A percentile compares a stretch with the other conserved stretches of the same genome.
Evolutionary conservation across 2,113 vertebrate genomes (phyloP).

Genomic region (Burhinus oedicnemus): DNA sequence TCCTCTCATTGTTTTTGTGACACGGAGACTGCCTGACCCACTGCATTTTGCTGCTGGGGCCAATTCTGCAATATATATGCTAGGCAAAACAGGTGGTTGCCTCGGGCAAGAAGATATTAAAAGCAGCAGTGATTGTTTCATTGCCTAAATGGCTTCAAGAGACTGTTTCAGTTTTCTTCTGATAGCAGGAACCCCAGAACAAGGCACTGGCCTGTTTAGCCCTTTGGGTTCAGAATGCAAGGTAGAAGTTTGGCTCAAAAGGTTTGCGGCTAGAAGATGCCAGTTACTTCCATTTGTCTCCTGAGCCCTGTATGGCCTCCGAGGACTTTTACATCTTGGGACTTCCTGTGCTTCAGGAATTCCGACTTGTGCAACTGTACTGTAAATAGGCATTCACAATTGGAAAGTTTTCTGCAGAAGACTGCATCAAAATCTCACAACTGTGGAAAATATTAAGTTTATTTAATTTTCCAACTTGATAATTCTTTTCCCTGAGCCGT

Average conservation of each 20-base stretch:
- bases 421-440: neutral
- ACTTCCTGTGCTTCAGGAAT: neutral
- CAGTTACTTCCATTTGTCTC: neutral
- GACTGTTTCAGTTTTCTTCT: neutral
- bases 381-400: neutral
- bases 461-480: neutral
- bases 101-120: constrained; percentile 47
- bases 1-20: constrained; percentile 30
- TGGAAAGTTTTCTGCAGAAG: neutral
- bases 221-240: neutral
- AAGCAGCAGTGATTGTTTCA: constrained; percentile 39
- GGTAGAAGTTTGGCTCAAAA: neutral
- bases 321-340: neutral
- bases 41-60: constrained; percentile 14
- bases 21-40: constrained; percentile 12
- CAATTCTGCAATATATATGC: neutral
- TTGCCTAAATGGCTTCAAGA: constrained; percentile 27
- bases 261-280: neutral
- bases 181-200: neutral
- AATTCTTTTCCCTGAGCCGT: neutral
- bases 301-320: neutral
- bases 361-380: neutral
- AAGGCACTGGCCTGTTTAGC: neutral
- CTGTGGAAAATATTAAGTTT: neutral
- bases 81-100: constrained; percentile 46